Percentiles rank a stretch among this genome's conserved stretches.
phyloP scores from a whole-genome alignment of 2,888 invertebrate genomes.

The Autographa gamma region DNA sequence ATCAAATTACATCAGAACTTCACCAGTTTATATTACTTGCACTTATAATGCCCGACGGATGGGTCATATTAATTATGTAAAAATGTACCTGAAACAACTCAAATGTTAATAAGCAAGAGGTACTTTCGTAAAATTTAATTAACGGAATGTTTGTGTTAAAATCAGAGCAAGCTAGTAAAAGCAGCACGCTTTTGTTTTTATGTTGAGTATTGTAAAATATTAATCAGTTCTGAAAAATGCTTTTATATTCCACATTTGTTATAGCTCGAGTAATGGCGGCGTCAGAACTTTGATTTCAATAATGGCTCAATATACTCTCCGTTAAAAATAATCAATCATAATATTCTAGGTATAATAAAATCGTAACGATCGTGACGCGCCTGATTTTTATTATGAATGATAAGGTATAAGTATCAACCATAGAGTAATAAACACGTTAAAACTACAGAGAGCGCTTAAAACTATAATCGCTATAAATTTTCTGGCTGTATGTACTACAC shows the following conservation, averaged over 20 bases:
- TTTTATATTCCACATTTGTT: not conserved
- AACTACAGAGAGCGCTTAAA: too few species aligned
- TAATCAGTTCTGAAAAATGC: not conserved
- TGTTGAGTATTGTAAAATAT: not conserved
- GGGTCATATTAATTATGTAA: not conserved
- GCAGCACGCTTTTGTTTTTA: not conserved
- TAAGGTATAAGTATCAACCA: conserved; percentile 19
- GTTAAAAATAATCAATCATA: conserved; percentile 8
- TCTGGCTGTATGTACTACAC: too few species aligned
- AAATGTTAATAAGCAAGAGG: not conserved
- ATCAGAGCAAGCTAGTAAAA: not conserved
- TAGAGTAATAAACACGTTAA: too few species aligned
- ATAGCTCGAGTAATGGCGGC: not conserved
- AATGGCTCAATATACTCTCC: conserved; percentile 22
- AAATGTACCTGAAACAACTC: not conserved
- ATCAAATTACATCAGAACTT: conserved; percentile 9
- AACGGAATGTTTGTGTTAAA: not conserved
- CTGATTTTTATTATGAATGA: conserved; percentile 14
- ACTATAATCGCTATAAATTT: too few species aligned
- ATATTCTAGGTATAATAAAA: conserved; percentile 5
- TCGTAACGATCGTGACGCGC: conserved; percentile 9
- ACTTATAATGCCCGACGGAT: not conserved
- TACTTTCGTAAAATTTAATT: not conserved
- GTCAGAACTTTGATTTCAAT: conserved; percentile 9
- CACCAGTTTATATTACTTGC: conserved; percentile 3